Conservation (phyloP, 2,797 vertebrate species). For the Sorex maritimensis region DNA sequence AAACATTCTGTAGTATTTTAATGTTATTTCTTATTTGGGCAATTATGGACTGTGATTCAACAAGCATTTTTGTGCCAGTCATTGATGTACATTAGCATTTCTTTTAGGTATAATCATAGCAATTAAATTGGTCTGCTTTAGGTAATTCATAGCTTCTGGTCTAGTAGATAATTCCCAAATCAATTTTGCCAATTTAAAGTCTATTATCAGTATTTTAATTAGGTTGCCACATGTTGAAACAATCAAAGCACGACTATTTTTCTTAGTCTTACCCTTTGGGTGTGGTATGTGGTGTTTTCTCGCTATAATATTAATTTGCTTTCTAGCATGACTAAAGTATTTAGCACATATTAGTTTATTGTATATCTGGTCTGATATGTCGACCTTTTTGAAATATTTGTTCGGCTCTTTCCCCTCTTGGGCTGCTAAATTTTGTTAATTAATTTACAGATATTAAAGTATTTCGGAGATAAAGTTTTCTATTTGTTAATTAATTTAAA, state of each 20-base stretch:
- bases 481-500: neutral
- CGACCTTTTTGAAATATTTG: neutral
- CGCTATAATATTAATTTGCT: neutral
- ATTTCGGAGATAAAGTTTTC: neutral
- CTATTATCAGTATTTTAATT: neutral
- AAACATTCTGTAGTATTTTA: neutral
- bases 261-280: neutral
- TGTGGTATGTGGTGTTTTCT: neutral
- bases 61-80: neutral
- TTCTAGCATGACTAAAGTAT: neutral
- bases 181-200: neutral
- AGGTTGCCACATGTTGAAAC: neutral
- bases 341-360: neutral
- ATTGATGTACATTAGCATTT: neutral
- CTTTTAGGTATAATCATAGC: neutral
- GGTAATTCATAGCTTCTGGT: neutral
- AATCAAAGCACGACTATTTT: neutral
- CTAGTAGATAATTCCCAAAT: neutral
- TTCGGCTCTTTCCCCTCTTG: slow-evolving; percentile 14
- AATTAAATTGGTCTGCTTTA: neutral
- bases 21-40: neutral
- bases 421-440: neutral
- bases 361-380: neutral
- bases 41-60: neutral
- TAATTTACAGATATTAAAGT: neutral